Evolutionary conservation across 2,113 vertebrate species (phyloP).

Genomic region (Girardinichthys multiradiatus): DNA sequence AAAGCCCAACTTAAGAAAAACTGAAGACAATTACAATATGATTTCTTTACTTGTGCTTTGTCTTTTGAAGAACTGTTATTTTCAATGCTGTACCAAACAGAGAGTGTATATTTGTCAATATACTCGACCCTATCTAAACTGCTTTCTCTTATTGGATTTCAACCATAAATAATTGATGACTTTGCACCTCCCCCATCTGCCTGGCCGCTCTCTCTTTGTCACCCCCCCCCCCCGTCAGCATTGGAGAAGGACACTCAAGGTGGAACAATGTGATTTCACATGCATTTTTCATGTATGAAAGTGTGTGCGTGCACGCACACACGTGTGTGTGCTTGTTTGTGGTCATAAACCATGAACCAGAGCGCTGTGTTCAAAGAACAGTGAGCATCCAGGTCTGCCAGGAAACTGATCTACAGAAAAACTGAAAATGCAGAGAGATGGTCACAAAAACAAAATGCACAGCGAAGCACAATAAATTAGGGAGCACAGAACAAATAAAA

Average conservation of each 20-base stretch:
- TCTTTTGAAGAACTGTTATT: conserved; percentile 10
- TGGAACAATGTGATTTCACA: conserved; percentile 50
- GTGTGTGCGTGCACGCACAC: neutral
- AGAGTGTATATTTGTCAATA: conserved; percentile 43
- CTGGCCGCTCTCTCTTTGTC: conserved; percentile 36
- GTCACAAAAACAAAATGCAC: neutral
- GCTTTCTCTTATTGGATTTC: conserved; percentile 78
- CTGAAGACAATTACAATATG: neutral
- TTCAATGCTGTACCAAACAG: conserved; percentile 15
- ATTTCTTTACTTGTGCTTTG: conserved; percentile 1
- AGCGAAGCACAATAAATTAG: conserved; percentile 3
- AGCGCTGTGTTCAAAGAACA: conserved; percentile 14
- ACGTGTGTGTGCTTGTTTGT: neutral
- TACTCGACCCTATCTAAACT: conserved; percentile 39
- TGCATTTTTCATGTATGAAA: neutral
- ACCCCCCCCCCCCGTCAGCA: conserved; percentile 48
- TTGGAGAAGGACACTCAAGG: conserved; percentile 75
- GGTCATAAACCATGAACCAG: conserved; percentile 4
- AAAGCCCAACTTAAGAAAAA: neutral
- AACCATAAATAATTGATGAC: conserved; percentile 82
- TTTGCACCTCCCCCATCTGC: conserved; percentile 64
- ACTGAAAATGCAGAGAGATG: neutral
- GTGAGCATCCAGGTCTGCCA: neutral
- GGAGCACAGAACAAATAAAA: conserved; percentile 2
- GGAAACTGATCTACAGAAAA: neutral